Percentiles rank a stretch among this genome's conserved stretches.
phyloP scores from a whole-genome alignment of 1,140 invertebrate genomes.

The Ceratina japonica region DNA sequence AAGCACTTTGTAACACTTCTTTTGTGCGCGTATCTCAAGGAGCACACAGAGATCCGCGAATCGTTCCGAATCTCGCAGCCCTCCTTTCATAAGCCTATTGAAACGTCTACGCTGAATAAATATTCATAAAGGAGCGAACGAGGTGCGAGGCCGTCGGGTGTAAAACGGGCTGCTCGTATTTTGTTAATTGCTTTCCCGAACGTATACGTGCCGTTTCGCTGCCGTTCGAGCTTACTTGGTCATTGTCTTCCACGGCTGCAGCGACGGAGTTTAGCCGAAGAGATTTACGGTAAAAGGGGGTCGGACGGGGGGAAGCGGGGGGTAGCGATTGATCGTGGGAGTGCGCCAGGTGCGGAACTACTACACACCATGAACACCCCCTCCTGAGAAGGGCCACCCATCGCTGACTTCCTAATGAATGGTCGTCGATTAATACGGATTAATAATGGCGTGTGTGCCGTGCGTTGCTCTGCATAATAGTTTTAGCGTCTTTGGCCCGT shows the following conservation, averaged over 20 bases:
- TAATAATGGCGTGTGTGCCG: conserved; percentile 51
- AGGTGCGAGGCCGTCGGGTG: neutral
- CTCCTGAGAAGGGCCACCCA: conserved; percentile 26
- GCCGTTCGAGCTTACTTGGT: conserved; percentile 42
- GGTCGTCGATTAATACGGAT: conserved; percentile 61
- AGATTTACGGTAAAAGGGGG: conserved; percentile 59
- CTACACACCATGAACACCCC: conserved; percentile 17
- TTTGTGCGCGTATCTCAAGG: too few species aligned
- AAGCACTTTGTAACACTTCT: too few species aligned
- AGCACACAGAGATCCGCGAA: too few species aligned
- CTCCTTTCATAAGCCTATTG: too few species aligned
- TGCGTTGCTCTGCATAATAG: conserved; percentile 11
- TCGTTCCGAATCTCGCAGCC: too few species aligned
- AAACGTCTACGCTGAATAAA: neutral
- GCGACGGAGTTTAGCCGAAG: conserved; percentile 38
- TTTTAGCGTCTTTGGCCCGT: neutral
- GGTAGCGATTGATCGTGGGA: conserved; percentile 59
- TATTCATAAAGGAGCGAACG: neutral
- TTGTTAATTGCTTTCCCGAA: neutral
- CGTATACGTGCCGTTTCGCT: conserved; percentile 18
- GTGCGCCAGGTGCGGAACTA: conserved; percentile 56
- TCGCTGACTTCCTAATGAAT: conserved; percentile 65
- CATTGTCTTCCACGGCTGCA: conserved; percentile 52
- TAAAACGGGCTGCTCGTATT: neutral
- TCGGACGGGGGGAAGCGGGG: neutral